Conservation (phyloP, 2,888 invertebrate genomes). For the Heliconius sara region DNA sequence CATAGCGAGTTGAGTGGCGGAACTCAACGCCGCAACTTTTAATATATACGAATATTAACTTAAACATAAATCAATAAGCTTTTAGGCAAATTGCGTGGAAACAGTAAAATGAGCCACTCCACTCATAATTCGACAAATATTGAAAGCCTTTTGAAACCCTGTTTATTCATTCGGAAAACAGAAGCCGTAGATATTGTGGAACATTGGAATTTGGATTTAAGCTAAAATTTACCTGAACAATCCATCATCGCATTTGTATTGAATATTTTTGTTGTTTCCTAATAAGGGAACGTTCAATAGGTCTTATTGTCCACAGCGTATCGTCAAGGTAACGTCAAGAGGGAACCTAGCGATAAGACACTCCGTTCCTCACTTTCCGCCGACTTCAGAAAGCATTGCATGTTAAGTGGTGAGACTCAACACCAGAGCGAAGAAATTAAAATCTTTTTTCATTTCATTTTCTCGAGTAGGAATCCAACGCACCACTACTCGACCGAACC, state of each 20-base stretch:
- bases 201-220: conserved; percentile 29
- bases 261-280: conserved; percentile 27
- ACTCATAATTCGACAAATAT: conserved; percentile 29
- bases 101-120: conserved; percentile 32
- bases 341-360: too few relatives aligned
- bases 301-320: neutral
- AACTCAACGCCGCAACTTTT: neutral
- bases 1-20: too few relatives aligned
- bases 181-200: conserved; percentile 26
- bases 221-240: conserved; percentile 20
- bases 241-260: conserved; percentile 20
- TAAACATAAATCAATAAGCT: conserved; percentile 30
- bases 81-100: conserved; percentile 31
- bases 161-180: conserved; percentile 30
- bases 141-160: conserved; percentile 29
- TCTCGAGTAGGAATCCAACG: too few relatives aligned
- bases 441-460: too few relatives aligned
- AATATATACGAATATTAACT: conserved; percentile 1
- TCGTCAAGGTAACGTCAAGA: neutral
- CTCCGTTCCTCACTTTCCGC: too few relatives aligned
- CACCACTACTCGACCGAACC: too few relatives aligned
- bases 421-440: too few relatives aligned
- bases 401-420: too few relatives aligned
- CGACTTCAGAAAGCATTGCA: too few relatives aligned
- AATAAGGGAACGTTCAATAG: neutral